Conservation (phyloP, 2,888 invertebrate species). For the Meta bourneti region DNA sequence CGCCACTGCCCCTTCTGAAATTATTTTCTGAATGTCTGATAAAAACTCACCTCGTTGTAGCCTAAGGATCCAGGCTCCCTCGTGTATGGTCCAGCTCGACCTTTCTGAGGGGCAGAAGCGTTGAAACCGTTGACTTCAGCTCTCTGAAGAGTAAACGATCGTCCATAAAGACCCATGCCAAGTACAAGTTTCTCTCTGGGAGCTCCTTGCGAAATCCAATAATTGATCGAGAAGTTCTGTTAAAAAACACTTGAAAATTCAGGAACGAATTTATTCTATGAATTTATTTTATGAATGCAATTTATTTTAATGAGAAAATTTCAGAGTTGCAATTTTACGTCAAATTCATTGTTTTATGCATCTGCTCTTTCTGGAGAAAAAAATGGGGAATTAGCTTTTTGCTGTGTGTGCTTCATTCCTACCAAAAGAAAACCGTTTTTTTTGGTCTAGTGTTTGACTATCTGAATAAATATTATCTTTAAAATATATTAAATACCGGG, state of each 20-base stretch:
- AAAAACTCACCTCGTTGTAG: conserved; percentile 75
- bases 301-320: not conserved
- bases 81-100: conserved; percentile 77
- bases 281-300: not conserved
- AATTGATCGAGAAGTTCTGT: conserved; percentile 77
- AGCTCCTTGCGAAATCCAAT: conserved; percentile 77
- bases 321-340: not conserved
- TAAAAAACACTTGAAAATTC: not conserved
- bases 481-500: too few relatives aligned
- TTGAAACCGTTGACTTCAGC: conserved; percentile 68
- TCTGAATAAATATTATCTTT: too few relatives aligned
- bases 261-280: not conserved
- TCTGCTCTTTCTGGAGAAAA: not conserved
- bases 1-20: too few relatives aligned
- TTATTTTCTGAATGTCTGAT: too few relatives aligned
- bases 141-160: conserved; percentile 76
- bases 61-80: conserved; percentile 78
- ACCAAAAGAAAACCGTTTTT: too few relatives aligned
- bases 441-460: too few relatives aligned
- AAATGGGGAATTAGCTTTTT: too few relatives aligned
- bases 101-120: conserved; percentile 76
- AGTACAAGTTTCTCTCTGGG: conserved; percentile 76
- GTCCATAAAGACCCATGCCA: conserved; percentile 77
- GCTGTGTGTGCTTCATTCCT: too few relatives aligned
- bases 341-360: not conserved